phyloP scores from a whole-genome alignment of 2,888 invertebrate genomes.

The Hipparchia semele region DNA sequence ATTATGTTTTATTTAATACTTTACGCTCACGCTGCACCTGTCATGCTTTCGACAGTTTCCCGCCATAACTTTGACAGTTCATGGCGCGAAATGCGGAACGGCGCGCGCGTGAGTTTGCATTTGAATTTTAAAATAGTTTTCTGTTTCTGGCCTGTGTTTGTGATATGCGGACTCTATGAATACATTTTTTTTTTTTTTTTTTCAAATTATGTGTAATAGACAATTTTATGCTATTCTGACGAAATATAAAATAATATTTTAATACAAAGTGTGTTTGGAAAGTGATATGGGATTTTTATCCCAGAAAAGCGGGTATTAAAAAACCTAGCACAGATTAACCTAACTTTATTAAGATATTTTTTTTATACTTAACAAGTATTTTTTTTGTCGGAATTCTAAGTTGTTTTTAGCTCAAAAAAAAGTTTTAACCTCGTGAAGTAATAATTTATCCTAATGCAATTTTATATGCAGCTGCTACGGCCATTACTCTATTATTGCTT shows the following conservation, averaged over 20 bases:
- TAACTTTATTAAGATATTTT: neutral
- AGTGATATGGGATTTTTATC: too few relatives aligned
- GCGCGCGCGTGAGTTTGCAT: constrained; percentile 57
- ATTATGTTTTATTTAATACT: neutral
- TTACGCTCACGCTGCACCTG: constrained; percentile 27
- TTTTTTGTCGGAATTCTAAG: neutral
- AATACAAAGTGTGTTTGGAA: too few relatives aligned
- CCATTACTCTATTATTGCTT: neutral
- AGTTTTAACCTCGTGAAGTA: neutral
- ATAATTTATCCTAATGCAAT: neutral
- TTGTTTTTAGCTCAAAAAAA: neutral
- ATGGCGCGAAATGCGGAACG: constrained; percentile 53
- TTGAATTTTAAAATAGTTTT: constrained; percentile 47
- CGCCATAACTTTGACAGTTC: constrained; percentile 46
- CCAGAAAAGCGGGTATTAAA: too few relatives aligned
- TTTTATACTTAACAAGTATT: neutral
- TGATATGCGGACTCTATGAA: constrained; percentile 22
- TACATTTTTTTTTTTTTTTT: neutral
- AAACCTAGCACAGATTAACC: too few relatives aligned
- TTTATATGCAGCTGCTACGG: neutral
- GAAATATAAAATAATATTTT: neutral
- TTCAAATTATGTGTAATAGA: neutral
- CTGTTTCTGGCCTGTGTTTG: constrained; percentile 53
- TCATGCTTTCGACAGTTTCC: constrained; percentile 37
- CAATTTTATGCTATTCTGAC: neutral